Conservation (phyloP, 2,797 vertebrate genomes). For the Notolepis coatsorum region DNA sequence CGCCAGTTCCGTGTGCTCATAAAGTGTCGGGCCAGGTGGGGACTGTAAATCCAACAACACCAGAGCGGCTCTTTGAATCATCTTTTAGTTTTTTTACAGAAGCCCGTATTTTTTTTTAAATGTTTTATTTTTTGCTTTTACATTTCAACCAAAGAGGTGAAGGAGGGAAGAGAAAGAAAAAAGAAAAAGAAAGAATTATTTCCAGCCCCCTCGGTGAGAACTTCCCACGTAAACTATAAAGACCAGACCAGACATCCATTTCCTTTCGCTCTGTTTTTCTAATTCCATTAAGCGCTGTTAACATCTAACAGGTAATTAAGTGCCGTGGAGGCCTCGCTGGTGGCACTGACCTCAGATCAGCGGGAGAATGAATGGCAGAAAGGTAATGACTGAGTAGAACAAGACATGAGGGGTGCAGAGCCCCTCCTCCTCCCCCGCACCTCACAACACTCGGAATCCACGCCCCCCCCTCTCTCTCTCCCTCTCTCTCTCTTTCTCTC, state of each 20-base stretch:
- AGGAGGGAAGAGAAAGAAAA: background rate
- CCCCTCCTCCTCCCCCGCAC: conserved; percentile 72
- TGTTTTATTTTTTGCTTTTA: background rate
- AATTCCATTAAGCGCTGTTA: background rate
- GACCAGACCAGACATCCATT: background rate
- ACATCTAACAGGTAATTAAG: conserved; percentile 26
- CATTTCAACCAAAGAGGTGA: background rate
- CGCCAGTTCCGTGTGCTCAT: background rate
- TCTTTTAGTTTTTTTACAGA: too few species aligned
- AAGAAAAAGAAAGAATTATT: background rate
- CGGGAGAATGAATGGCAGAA: conserved; percentile 24
- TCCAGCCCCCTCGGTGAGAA: conserved; percentile 18
- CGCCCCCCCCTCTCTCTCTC: conserved; percentile 62
- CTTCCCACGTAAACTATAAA: conserved; percentile 14
- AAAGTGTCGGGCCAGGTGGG: background rate
- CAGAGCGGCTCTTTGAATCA: conserved; percentile 1
- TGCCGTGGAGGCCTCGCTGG: conserved; percentile 15
- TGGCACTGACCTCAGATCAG: conserved; percentile 12
- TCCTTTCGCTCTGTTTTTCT: background rate
- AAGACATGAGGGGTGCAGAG: conserved; percentile 53
- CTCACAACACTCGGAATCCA: conserved; percentile 85
- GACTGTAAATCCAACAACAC: conserved; percentile 10
- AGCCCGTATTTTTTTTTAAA: background rate
- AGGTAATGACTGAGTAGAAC: conserved; percentile 78
- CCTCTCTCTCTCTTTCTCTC: too few species aligned